phyloP scores from a whole-genome alignment of 2,113 vertebrate genomes.

The Sphyrna mokarran region DNA sequence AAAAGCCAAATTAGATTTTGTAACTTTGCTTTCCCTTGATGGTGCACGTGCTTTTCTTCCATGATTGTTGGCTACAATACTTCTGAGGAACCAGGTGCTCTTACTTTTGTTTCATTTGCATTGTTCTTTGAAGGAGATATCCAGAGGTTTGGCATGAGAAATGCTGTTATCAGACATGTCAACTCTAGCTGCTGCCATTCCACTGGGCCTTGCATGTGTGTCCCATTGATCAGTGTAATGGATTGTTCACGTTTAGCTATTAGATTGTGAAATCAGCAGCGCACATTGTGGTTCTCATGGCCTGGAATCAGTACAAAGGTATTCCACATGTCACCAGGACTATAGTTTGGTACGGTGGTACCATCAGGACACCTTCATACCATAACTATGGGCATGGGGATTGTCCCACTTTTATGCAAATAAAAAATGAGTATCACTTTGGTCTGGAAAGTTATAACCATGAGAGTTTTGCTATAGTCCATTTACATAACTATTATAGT shows the following conservation, averaged over 20 bases:
- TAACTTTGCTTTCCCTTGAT: too few species aligned
- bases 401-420: background rate
- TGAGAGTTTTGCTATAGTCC: background rate
- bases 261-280: background rate
- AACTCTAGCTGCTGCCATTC: background rate
- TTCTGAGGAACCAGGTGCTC: background rate
- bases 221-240: background rate
- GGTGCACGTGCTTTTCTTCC: too few species aligned
- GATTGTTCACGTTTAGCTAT: background rate
- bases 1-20: too few species aligned
- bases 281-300: background rate
- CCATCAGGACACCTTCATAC: background rate
- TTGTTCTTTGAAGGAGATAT: background rate
- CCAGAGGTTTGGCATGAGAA: background rate
- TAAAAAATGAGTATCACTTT: background rate
- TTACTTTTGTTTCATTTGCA: background rate
- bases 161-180: background rate
- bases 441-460: background rate
- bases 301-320: background rate
- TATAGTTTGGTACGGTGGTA: background rate
- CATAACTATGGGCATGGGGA: too few species aligned
- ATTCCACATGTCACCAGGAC: background rate
- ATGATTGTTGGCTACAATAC: too few species aligned
- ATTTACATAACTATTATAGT: background rate
- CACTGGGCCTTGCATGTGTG: background rate